Conservation (phyloP, 2,888 invertebrate species). For the Empis stercorea region DNA sequence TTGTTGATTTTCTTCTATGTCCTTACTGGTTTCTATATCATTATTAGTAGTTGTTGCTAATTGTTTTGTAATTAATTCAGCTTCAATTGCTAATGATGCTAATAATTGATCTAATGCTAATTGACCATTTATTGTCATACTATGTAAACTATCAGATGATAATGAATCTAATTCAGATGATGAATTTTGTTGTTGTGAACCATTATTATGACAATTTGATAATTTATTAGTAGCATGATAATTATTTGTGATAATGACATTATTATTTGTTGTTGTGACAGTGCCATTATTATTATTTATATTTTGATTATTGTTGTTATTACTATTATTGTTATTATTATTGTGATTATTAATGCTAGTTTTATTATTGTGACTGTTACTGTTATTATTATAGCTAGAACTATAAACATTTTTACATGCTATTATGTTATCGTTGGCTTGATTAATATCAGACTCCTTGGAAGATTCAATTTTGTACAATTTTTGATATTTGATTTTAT, state of each 20-base stretch:
- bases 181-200: conserved; percentile 8
- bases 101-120: conserved; percentile 18
- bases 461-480: too few relatives aligned
- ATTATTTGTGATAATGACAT: not conserved
- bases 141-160: not conserved
- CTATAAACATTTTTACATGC: conserved; percentile 8
- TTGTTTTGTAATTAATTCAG: conserved; percentile 16
- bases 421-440: conserved; percentile 6
- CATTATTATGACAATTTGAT: not conserved
- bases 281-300: not conserved
- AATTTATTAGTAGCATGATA: not conserved
- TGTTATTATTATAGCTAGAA: conserved; percentile 9
- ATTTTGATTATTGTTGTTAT: conserved; percentile 9
- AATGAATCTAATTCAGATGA: conserved; percentile 2
- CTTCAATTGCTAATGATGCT: conserved; percentile 17
- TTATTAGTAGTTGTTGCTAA: conserved; percentile 8
- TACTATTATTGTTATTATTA: conserved; percentile 13
- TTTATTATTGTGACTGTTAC: conserved; percentile 10
- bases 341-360: conserved; percentile 11
- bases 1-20: not conserved
- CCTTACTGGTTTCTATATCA: not conserved
- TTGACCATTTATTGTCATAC: conserved; percentile 12
- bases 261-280: not conserved
- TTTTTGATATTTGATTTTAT: not conserved
- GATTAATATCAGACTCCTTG: conserved; percentile 10